Percentiles rank a stretch among this genome's conserved stretches.
These are phyloP conservation scores for Conus betulinus DNA, from an alignment of 1,140 invertebrate genomes.

Conservation along the genomic window DNA sequence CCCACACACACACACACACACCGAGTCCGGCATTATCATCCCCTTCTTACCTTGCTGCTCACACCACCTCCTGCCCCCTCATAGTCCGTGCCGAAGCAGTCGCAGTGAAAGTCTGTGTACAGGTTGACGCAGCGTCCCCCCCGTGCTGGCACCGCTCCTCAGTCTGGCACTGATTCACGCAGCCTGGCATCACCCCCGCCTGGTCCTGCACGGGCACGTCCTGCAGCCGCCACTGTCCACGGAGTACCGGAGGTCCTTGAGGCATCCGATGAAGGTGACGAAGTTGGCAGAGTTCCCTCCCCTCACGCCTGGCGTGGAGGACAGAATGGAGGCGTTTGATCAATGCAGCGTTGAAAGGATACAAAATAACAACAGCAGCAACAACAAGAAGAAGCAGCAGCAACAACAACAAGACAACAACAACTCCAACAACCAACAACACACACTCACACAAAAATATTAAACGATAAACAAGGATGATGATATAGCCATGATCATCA, in stretches of 20 bases:
- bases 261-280: constrained; percentile 89
- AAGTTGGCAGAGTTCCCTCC: neutral
- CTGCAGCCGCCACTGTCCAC: constrained; percentile 77
- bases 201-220: constrained; percentile 84
- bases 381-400: too few species aligned
- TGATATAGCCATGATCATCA: too few species aligned
- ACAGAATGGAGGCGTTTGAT: too few species aligned
- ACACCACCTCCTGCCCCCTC: constrained; percentile 94
- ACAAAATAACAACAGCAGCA: too few species aligned
- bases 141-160: constrained; percentile 49
- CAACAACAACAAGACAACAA: too few species aligned
- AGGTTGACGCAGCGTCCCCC: constrained; percentile 65
- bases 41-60: constrained; percentile 86
- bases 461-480: too few species aligned
- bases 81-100: constrained; percentile 91
- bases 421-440: too few species aligned
- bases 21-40: too few species aligned
- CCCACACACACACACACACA: too few species aligned
- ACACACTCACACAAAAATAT: too few species aligned
- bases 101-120: constrained; percentile 64
- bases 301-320: too few species aligned
- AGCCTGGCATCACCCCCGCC: constrained; percentile 57
- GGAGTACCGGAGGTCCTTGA: constrained; percentile 88
- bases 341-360: too few species aligned
- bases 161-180: constrained; percentile 80